These are phyloP conservation scores for Luscinia luscinia DNA, from an alignment of 2,797 vertebrate species.

Conservation along the genomic window DNA sequence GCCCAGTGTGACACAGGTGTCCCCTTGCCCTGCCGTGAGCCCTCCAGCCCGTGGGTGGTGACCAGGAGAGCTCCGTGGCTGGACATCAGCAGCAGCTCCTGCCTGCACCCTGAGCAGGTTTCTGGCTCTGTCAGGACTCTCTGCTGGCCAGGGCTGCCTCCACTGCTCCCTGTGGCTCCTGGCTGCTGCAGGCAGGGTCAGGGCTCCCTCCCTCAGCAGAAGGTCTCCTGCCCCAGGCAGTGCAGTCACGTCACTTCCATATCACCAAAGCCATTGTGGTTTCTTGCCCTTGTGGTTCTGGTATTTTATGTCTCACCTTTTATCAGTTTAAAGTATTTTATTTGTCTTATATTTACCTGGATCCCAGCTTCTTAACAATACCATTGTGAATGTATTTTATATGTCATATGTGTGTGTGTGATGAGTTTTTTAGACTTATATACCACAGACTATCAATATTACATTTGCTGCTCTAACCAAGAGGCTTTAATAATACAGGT, in stretches of 20 bases:
- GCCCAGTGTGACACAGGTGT: accelerated
- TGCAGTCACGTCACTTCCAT: not conserved
- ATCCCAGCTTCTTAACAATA: not conserved
- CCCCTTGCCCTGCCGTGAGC: accelerated
- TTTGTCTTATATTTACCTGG: not conserved
- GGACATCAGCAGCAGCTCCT: not conserved
- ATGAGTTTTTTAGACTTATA: slow-evolving; percentile 37
- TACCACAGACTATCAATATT: slow-evolving; percentile 57
- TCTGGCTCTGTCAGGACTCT: not conserved
- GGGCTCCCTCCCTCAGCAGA: not conserved
- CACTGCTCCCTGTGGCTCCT: accelerated
- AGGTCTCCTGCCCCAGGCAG: not conserved
- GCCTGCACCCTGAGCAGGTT: too few species aligned
- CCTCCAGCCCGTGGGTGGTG: not conserved
- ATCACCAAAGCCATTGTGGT: not conserved
- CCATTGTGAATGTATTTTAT: not conserved
- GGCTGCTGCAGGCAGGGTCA: not conserved
- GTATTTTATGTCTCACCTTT: slow-evolving; percentile 2
- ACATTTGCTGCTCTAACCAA: slow-evolving; percentile 52
- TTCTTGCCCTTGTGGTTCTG: not conserved
- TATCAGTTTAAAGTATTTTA: not conserved
- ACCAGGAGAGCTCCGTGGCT: accelerated
- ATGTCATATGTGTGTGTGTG: not conserved
- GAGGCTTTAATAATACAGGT: slow-evolving; percentile 46
- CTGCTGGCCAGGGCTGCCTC: not conserved